Evolutionary conservation across 2,888 invertebrate species (phyloP), one percentile per base, ranked within the genome.

Genomic region (Tanypteryx hageni): DNA sequence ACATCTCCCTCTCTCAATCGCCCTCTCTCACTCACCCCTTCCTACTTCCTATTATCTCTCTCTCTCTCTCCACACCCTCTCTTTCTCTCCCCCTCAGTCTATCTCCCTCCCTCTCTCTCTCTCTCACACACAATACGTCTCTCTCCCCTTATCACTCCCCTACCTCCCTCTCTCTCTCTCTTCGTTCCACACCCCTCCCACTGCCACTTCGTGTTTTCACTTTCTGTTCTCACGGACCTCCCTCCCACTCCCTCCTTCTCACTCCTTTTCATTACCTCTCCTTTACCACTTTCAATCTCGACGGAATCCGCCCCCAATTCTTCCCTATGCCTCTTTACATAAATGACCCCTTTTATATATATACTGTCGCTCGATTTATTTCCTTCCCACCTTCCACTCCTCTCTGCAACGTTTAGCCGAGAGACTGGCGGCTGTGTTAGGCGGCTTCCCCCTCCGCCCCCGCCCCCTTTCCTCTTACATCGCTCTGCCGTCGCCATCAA

Each of bases 401-500:
- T 44, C 44, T 5, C 44, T 44, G 44, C 44, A 44, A 44, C 44
- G 44, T 44, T 44, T 44, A 44, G 1, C 44, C 44, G 44, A 44
- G 44, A 44, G 44, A 3, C 44, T 44, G 44, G 44, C 44, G 44
- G 44, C 44, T 44, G 5, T 44, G 44, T 44, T 44, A 5, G 44
- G 3, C 3, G 44, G 3, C 44, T 5, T 44, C 44, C 44, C 44
- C 5, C 44, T 44, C 44, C 44, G 3, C 44, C 1, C 5, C 44
- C 44, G 3, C 44, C 1, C 5, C 44, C 44, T 44, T 44, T 5
- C 44, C 44, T 44, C 44, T 44, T 44, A n/a, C n/a, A n/a, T 44
- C 44, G 3, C 44, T 44, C 76, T 13, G 27, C 76, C 89, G 89
- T 64, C 89, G 61, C 89, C 89, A 89, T 89, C 64, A 89, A 89